Percentiles rank a stretch among this genome's conserved stretches.
Evolutionary conservation across 2,797 vertebrate species (phyloP).

Genomic region (Micropoecilia bifurca): DNA sequence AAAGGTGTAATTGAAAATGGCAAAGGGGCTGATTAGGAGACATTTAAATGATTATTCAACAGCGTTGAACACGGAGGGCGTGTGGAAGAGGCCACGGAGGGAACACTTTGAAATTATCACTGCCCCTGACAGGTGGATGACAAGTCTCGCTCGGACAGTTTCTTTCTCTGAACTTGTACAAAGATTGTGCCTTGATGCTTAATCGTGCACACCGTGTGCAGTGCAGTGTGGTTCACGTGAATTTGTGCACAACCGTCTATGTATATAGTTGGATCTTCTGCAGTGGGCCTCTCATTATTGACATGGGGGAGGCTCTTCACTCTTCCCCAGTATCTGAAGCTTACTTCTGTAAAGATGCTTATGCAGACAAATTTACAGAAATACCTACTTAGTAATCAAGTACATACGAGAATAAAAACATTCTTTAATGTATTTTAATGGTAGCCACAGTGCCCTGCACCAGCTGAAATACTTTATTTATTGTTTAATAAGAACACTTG

Average conservation of each 20-base stretch:
- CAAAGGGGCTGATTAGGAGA: conserved; percentile 96
- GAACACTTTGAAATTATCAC: conserved; percentile 89
- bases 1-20: conserved; percentile 99
- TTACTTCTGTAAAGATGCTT: too few relatives aligned
- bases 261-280: conserved; percentile 14
- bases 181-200: conserved; percentile 10
- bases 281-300: too few relatives aligned
- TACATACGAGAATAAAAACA: too few relatives aligned
- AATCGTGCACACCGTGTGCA: neutral
- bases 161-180: conserved; percentile 41
- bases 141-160: conserved; percentile 50
- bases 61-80: conserved; percentile 90
- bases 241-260: conserved; percentile 1
- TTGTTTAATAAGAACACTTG: too few relatives aligned
- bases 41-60: conserved; percentile 97
- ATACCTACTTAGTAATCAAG: too few relatives aligned
- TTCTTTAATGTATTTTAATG: too few relatives aligned
- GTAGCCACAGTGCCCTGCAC: too few relatives aligned
- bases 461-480: too few relatives aligned
- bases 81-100: conserved; percentile 88
- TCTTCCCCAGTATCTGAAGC: too few relatives aligned
- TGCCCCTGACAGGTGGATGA: conserved; percentile 87
- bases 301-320: too few relatives aligned
- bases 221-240: neutral
- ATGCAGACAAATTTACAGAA: too few relatives aligned